Evolutionary conservation across 1,140 invertebrate genomes (phyloP), one percentile per base, ranked within the genome.

Genomic region (Coptotermes formosanus): DNA sequence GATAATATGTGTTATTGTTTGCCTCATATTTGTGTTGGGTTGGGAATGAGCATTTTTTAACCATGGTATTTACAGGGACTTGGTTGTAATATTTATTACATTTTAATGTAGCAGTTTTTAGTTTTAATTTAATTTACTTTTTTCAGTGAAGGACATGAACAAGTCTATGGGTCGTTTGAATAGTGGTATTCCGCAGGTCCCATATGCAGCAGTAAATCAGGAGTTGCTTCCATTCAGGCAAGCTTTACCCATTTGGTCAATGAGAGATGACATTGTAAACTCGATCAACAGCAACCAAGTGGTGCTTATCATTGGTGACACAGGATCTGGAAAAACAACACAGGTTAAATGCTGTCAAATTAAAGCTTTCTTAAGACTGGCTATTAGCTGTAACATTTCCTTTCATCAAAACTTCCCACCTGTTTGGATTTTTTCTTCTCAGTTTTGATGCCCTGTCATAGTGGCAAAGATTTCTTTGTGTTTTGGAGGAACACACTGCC

Each of bases 151-250:
- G 85, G 91, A 91, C 59, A 92, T 91, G 32, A 91, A 90, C 84
- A 92, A 92, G 87, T 92, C 92, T 23, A 92, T 93, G 88, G 93
- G 94, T 3, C 90, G 93, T 45, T 89, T 95, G n/a, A 93, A 93
- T 86, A 93, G 92, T 88, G 93, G 93, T 45, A 91, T 94, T 59
- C 92, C 94, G 1, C 94, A 94, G 90, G 90, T 95, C 44, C 95
- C 95, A 25, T 91, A 92, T 83, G 90, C 92, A 23, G 90, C 89
- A 9, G 87, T 88, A 30, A 92, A 92, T 87, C 89, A 91, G 59
- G 92, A 93, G 21, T 89, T 93, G 25, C 85, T 91, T 4, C 89
- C 90, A 69, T 93, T 93, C 86, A 91, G 93, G n/a, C 91, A 93
- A 85, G 90, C 89, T 14, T 89, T 96, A 7, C 94, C 94, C 38